Base-by-base conservation (phyloP, 2,888 invertebrate species). In the Oegoconia quadripuncta region DNA sequence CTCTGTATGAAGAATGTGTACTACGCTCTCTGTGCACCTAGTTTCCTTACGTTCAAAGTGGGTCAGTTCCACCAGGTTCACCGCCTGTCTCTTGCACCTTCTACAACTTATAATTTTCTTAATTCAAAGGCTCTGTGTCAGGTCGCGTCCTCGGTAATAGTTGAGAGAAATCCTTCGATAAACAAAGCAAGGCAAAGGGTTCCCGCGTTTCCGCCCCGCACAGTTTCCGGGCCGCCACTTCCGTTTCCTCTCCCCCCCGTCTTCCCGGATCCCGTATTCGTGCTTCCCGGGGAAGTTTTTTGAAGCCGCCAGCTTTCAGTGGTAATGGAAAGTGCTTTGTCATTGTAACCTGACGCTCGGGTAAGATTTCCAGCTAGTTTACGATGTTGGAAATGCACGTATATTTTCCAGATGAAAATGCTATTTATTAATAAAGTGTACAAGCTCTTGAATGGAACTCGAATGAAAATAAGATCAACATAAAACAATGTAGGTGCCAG, bases 111-210 rank as follows among this genome's bases (percentile, higher is more conserved):
- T 7, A 3, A 22, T 9, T 3, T 22, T 22, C 22, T 7, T 7
- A 7, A 4, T 7, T 52, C 56, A 52, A 52, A 46, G 49, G 44
- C 41, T 50, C 55, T 53, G 14, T 42, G 59, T 51, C 51, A 55
- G 58, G 44, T 64, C 59, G 59, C 47, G 61, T 62, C 56, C 60
- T 52, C 52, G 48, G 57, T 60, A 64, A 65, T 68, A 69, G 69
- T 69, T 67, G 60, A 59, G 61, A 55, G 59, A 58, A 50, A 63
- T 44, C 44, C 60, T 57, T 71, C 64, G 57, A 68, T 71, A 79
- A 78, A 83, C 81, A 82, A 82, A 79, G 68, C 65, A 55, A 50
- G 64, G 64, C 71, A 76, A 82, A 80, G 80, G 82, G 80, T 77
- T 75, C 65, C 59, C 59, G 49, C 62, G 66, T 68, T 77, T 81